Evolutionary conservation across 2,888 invertebrate species (phyloP).

Genomic region (Ophion ventricosus): DNA sequence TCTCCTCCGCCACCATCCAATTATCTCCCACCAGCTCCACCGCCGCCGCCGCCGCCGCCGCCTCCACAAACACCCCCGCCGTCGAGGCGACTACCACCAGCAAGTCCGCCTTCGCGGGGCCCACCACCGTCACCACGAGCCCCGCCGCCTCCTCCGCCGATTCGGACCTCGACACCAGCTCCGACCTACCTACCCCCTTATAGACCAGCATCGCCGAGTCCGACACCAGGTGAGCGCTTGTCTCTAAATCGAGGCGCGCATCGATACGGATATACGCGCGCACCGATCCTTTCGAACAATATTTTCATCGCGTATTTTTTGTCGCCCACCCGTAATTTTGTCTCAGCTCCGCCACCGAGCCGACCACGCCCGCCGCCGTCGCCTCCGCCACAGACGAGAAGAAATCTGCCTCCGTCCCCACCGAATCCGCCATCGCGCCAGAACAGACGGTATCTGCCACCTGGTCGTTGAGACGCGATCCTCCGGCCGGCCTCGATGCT

Average conservation of each 20-base stretch:
- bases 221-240: conserved; percentile 58
- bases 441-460: conserved; percentile 66
- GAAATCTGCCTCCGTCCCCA: conserved; percentile 56
- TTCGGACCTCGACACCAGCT: conserved; percentile 29
- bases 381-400: conserved; percentile 51
- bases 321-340: neutral
- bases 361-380: conserved; percentile 58
- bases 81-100: no score
- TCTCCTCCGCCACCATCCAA: conserved; percentile 64
- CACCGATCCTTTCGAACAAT: neutral
- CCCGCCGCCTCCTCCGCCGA: conserved; percentile 59
- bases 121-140: conserved; percentile 46
- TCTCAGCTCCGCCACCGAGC: conserved; percentile 45
- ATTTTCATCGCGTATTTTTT: neutral
- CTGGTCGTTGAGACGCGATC: conserved; percentile 1
- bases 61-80: conserved; percentile 30
- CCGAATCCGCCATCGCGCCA: conserved; percentile 51
- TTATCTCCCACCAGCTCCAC: conserved; percentile 68
- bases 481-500: neutral
- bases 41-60: conserved; percentile 61
- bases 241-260: neutral
- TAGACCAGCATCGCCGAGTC: conserved; percentile 39
- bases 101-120: no score
- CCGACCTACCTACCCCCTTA: conserved; percentile 60
- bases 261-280: neutral